Percentiles rank a stretch among this genome's conserved stretches.
Conservation (phyloP, 2,113 vertebrate genomes). For the Notothenia rossii region DNA sequence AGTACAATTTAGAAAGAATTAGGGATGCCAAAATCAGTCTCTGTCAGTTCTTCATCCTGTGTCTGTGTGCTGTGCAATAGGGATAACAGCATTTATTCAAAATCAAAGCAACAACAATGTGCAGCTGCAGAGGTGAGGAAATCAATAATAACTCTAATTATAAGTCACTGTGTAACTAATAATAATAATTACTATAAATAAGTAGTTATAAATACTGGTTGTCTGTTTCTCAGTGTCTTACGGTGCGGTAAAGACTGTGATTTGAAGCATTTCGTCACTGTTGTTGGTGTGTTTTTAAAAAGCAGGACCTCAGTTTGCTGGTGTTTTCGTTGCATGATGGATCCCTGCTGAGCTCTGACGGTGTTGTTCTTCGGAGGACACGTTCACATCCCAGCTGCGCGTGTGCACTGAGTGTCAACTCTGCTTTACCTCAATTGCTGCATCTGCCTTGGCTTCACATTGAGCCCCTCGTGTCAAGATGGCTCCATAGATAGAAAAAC, state of each 20-base stretch:
- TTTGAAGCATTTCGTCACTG: neutral
- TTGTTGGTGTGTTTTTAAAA: conserved; percentile 12
- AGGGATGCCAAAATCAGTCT: no score
- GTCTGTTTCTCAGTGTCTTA: neutral
- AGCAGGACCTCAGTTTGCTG: neutral
- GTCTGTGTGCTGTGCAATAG: neutral
- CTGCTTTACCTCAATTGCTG: conserved; percentile 55
- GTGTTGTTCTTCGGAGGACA: conserved; percentile 30
- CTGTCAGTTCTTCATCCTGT: no score
- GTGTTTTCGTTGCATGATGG: conserved; percentile 1
- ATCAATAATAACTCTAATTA: neutral
- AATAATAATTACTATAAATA: conserved; percentile 28
- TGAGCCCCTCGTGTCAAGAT: conserved; percentile 27
- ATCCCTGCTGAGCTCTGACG: conserved; percentile 13
- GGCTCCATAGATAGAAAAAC: conserved; percentile 42
- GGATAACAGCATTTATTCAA: neutral
- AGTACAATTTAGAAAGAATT: no score
- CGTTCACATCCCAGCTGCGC: conserved; percentile 47
- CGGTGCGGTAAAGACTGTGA: neutral
- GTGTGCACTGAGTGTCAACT: conserved; percentile 42
- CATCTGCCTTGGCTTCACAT: conserved; percentile 24
- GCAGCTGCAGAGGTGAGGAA: conserved; percentile 20
- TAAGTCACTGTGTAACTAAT: neutral
- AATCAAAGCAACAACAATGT: conserved; percentile 29
- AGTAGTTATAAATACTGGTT: conserved; percentile 27